Conservation (phyloP, 2,888 invertebrate species). For the Ernsta delagoae region DNA sequence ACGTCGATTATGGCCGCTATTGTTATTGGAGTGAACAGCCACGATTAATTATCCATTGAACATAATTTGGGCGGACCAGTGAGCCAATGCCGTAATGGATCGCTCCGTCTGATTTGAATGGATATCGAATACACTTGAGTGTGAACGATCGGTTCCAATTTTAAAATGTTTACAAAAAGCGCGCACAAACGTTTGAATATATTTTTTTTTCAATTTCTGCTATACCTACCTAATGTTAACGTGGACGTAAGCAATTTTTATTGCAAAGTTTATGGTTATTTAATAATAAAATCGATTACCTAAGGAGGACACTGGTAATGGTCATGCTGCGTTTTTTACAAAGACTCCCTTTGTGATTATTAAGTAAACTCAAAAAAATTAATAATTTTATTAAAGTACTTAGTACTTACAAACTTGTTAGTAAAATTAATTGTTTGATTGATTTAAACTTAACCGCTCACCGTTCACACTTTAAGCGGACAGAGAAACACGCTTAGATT, state of each 20-base stretch:
- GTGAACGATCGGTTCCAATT: slow-evolving; percentile 20
- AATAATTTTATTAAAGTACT: no score
- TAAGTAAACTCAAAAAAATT: no score
- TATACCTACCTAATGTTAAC: not conserved
- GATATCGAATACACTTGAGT: slow-evolving; percentile 51
- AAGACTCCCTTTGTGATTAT: no score
- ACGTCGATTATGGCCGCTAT: slow-evolving; percentile 57
- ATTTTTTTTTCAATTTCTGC: not conserved
- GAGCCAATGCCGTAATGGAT: slow-evolving; percentile 62
- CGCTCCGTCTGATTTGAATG: slow-evolving; percentile 61
- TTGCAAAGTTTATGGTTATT: no score
- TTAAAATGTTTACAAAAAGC: not conserved
- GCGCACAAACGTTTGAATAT: not conserved
- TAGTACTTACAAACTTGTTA: no score
- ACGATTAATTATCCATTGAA: slow-evolving; percentile 83
- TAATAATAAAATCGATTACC: no score
- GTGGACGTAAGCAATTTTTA: not conserved
- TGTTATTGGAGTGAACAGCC: slow-evolving; percentile 75
- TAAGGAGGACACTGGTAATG: no score
- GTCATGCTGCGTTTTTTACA: no score
- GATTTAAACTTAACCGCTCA: no score
- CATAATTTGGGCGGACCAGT: slow-evolving; percentile 80
- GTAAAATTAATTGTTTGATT: no score
- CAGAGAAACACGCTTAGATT: not conserved
- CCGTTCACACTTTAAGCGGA: not conserved